Evolutionary conservation across 2,888 invertebrate genomes (phyloP), one percentile per base, ranked within the genome.

Genomic region (Lacanobia oleracea): DNA sequence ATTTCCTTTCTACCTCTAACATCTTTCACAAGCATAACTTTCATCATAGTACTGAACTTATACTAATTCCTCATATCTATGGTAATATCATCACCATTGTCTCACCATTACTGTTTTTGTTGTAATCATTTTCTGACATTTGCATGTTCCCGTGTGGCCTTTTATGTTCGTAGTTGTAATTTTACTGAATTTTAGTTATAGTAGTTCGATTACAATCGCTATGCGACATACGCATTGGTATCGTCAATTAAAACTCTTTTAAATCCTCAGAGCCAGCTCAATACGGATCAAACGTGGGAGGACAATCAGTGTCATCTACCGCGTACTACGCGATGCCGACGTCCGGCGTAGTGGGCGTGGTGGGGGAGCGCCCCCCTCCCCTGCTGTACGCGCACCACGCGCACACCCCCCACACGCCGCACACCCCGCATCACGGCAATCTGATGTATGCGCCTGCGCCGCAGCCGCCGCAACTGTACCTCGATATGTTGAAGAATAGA

Each of bases 321-420:
- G 91, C 91, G 37, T 96, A 95, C 88, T 95, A 95, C 91, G 90
- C 93, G 27, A 94, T 95, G 94, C 93, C 93, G 1, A 89, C 93
- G 8, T 93, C 94, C 0, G 93, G 93, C 21, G 95, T 94, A n/a
- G 93, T 94, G 60, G 92, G 93, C 50, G 93, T 93, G 72, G 94
- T 94, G 16, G 92, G 91, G 0, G 95, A 95, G 78, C 89, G 95
- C 0, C 94, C 95, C 1, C 95, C 95, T 0, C 95, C 95, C 0
- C 81, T 96, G 23, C 79, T 96, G 76, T 96, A 95, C 88, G 93
- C 94, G 18, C 94, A 94, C 79, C 95, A 94, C 79, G 92, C 92
- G 2, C 95, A 95, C 84, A 93, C 94, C 8, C 94, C 94, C 3
- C 95, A 95, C 84, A 93, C 94, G 5, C 94, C 94, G 0, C 92